A percentile compares a stretch with the other conserved stretches of the same genome.
These are phyloP conservation scores for Stenichneumon culpator DNA, from an alignment of 2,888 invertebrate species.

Conservation along the genomic window DNA sequence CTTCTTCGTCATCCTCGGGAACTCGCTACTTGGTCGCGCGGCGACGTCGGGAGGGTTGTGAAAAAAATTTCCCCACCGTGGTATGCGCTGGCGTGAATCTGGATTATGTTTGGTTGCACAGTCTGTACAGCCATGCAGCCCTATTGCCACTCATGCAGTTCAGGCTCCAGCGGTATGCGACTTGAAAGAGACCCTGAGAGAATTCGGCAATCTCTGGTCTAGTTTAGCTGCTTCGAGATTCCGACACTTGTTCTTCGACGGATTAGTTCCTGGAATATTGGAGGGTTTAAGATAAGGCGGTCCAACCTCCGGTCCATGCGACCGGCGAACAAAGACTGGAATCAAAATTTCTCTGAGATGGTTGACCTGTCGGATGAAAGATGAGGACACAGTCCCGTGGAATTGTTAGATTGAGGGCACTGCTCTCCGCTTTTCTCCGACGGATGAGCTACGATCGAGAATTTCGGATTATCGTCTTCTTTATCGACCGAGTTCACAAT, in stretches of 20 bases:
- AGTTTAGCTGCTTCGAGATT: background rate
- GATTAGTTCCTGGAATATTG: background rate
- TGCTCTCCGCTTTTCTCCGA: no score
- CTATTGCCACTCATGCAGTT: background rate
- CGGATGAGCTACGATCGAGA: no score
- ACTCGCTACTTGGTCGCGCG: conserved; percentile 1
- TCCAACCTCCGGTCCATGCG: no score
- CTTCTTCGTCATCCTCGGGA: conserved; percentile 10
- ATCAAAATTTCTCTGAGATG: no score
- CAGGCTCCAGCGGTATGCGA: conserved; percentile 5
- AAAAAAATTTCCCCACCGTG: conserved; percentile 48
- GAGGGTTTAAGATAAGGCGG: background rate
- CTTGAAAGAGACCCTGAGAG: background rate
- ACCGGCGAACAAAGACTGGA: no score
- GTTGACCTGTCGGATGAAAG: no score
- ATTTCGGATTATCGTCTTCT: no score
- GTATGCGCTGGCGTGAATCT: conserved; percentile 39
- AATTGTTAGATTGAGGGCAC: no score
- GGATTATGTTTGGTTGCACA: conserved; percentile 3
- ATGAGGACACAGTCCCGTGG: no score
- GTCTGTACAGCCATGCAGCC: background rate
- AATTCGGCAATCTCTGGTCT: background rate
- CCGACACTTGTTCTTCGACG: background rate
- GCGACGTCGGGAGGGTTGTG: background rate
- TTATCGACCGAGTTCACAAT: background rate